Evolutionary conservation across 2,888 invertebrate genomes (phyloP).

Genomic region (Harpalus rufipes): DNA sequence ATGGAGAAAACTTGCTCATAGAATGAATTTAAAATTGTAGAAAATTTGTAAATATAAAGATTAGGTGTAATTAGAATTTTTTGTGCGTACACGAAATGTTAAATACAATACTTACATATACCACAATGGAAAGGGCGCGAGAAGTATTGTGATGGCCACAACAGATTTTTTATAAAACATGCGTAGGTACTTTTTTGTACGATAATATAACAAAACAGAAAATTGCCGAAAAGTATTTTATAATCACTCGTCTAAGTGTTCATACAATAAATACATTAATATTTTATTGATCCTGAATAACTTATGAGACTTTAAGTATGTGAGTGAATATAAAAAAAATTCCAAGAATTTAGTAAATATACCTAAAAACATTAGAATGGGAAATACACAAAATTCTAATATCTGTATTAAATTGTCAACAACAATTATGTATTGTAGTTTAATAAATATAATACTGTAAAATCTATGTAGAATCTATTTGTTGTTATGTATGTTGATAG

Average conservation of each 20-base stretch:
- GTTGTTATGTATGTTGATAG: neutral
- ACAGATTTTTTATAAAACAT: no score
- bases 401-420: neutral
- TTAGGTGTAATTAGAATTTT: no score
- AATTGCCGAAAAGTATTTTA: neutral
- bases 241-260: neutral
- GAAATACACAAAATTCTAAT: neutral
- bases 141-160: no score
- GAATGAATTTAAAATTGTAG: no score
- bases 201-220: neutral
- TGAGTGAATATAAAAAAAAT: neutral
- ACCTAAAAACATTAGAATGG: neutral
- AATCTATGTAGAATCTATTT: conserved; percentile 7
- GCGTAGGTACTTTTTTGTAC: no score
- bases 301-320: neutral
- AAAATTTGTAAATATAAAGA: no score
- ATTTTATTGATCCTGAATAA: conserved; percentile 11
- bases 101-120: no score
- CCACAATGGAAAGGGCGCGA: no score
- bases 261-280: neutral
- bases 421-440: neutral
- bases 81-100: no score
- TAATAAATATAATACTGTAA: neutral
- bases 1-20: no score
- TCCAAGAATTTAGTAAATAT: conserved; percentile 6